Conservation (phyloP, 2,797 vertebrate species). For the Scolopax bukidnonensis region DNA sequence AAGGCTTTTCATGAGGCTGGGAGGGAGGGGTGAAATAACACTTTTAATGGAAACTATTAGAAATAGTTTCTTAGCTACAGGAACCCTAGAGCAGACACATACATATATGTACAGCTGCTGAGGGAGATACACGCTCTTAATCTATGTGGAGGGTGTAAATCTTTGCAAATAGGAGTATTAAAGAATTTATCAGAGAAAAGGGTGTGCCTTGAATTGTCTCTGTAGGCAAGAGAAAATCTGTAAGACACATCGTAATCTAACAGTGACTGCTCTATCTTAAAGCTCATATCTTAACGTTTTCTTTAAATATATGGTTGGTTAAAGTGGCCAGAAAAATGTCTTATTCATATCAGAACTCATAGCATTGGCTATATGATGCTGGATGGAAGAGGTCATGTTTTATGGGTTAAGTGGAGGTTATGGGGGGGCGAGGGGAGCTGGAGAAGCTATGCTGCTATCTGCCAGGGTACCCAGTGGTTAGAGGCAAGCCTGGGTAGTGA, state of each 20-base stretch:
- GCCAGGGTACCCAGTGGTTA: not conserved
- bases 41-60: constrained; percentile 43
- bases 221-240: not conserved
- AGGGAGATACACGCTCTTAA: not conserved
- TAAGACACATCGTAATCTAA: not conserved
- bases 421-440: not conserved
- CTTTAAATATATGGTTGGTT: not conserved
- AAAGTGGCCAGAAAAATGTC: not conserved
- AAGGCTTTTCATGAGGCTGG: not conserved
- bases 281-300: not conserved
- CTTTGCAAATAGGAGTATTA: not conserved
- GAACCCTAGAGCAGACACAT: not conserved
- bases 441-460: not conserved
- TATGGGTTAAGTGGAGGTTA: not conserved
- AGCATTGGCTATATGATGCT: not conserved
- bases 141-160: not conserved
- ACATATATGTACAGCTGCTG: not conserved
- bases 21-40: constrained; percentile 18
- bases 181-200: not conserved
- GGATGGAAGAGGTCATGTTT: not conserved
- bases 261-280: no score
- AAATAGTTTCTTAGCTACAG: not conserved
- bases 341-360: not conserved
- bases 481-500: not conserved
- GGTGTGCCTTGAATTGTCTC: not conserved